A percentile compares a stretch with the other conserved stretches of the same genome.
These are phyloP conservation scores for Gallinago stenura DNA, from an alignment of 2,797 vertebrate genomes.

Conservation along the genomic window DNA sequence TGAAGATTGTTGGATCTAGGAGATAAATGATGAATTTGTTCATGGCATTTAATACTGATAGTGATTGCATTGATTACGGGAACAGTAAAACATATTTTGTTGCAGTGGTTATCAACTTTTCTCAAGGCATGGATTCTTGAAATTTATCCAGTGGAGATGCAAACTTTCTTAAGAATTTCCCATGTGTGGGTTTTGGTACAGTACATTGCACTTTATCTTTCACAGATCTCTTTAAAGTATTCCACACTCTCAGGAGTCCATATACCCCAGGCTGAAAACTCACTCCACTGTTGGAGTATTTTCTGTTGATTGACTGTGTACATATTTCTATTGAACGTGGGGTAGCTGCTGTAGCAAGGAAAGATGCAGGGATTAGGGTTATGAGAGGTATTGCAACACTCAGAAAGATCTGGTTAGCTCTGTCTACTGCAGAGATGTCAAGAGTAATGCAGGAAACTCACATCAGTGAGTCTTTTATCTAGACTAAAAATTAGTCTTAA, in stretches of 20 bases:
- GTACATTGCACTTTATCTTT: background rate
- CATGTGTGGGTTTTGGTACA: background rate
- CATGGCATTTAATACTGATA: background rate
- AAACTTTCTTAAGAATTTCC: background rate
- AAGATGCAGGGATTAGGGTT: background rate
- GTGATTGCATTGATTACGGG: background rate
- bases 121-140: background rate
- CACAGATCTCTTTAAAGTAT: background rate
- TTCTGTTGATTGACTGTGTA: background rate
- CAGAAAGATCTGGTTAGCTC: background rate
- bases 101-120: background rate
- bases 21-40: background rate
- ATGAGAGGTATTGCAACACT: background rate
- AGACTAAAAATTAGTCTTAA: background rate
- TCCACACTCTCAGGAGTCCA: background rate
- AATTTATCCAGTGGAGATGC: background rate
- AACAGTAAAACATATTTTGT: background rate
- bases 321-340: background rate
- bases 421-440: background rate
- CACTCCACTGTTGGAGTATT: background rate
- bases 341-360: background rate
- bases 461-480: background rate
- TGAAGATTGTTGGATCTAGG: background rate
- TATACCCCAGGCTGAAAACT: background rate
- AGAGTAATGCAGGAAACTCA: background rate